Conservation (phyloP, 2,113 vertebrate genomes). For the Alectura lathami region DNA sequence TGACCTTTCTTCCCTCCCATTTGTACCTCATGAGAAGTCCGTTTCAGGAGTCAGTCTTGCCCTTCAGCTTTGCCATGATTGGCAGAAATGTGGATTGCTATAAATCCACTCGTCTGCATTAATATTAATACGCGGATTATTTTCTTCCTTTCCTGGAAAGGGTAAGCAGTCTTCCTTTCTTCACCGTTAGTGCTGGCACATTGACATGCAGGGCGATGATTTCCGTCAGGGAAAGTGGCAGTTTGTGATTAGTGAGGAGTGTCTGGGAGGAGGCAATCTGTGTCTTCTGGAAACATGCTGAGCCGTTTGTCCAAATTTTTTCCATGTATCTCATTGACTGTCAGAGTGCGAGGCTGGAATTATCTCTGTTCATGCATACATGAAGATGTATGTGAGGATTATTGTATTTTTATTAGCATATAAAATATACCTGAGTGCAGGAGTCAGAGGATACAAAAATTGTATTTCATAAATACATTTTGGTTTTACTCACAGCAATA, state of each 20-base stretch:
- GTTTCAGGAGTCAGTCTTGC: background rate
- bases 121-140: background rate
- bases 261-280: background rate
- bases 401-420: background rate
- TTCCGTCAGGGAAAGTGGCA: background rate
- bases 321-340: background rate
- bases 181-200: background rate
- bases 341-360: background rate
- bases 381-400: background rate
- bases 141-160: background rate
- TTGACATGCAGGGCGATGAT: background rate
- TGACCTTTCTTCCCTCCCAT: background rate
- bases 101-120: conserved; percentile 2
- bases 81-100: background rate
- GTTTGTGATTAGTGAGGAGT: background rate
- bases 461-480: background rate
- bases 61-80: background rate
- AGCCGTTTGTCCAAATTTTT: background rate
- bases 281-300: background rate
- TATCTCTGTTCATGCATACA: background rate
- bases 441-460: background rate
- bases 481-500: conserved; percentile 30
- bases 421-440: background rate
- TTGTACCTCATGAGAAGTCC: background rate
- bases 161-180: background rate